Base-by-base conservation (phyloP, 2,888 invertebrate species). In the Phengaris arion region DNA sequence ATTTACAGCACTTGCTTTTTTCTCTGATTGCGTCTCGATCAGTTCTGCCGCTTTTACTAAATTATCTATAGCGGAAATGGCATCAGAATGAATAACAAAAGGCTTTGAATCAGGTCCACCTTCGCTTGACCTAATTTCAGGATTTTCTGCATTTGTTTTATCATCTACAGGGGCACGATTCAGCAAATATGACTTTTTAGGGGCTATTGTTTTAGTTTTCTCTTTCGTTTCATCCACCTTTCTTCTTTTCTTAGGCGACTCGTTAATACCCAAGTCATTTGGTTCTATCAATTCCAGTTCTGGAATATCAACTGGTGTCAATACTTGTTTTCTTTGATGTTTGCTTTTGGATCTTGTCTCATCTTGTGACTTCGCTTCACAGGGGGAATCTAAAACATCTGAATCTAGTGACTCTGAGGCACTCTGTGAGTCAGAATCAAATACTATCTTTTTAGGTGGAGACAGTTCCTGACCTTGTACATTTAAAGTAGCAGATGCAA, bases 301-400 rank as follows among this genome's bases (percentile, higher is more conserved):
- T 6, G 93, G 90, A 59, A 86, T 85, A 64, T 91, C 91, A 3
- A 94, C 93, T 0, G 94, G 92, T 51, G 91, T 93, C 46, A 94
- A 82, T 51, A 94, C 92, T 83, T 94, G 94, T 83, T 94, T 94
- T 79, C 94, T 86, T 80, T 91, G 93, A 84, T 94, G 94, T 82
- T 91, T 93, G 48, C 83, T 86, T 83, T 93, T 93, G 57, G 77
- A 80, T 84, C 87, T 92, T 9, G 78, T 78, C 72, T 89, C 90
- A 77, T 92, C 91, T 76, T 84, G 85, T 12, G 81, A 79, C 79
- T 88, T 90, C 0, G 74, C 76, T 15, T 88, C 90, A 57, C 86
- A 86, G 12, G 81, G 80, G 9, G 83, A 75, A 73, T 91, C 89
- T 64, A 87, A 75, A 8, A 84, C 79, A 48, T 91, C 89, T 0